These are phyloP conservation scores for Sphenodon punctatus DNA, from an alignment of 2,797 vertebrate genomes.

Conservation along the genomic window DNA sequence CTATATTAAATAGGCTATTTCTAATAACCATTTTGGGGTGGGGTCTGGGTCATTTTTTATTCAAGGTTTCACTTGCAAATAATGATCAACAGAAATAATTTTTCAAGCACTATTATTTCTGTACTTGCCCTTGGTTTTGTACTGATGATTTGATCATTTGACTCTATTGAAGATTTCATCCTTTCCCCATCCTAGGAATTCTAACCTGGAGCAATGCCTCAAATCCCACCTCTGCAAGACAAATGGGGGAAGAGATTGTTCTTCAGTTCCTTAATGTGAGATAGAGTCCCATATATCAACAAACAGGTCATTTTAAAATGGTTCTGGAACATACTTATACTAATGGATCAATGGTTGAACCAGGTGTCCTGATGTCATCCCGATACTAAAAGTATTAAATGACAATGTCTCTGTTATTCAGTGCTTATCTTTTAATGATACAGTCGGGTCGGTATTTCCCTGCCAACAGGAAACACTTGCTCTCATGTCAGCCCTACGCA, in stretches of 20 bases:
- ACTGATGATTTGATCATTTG: not conserved
- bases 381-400: too few relatives aligned
- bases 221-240: not conserved
- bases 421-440: too few relatives aligned
- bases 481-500: too few relatives aligned
- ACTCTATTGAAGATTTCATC: not conserved
- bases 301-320: not conserved
- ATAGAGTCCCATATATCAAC: not conserved
- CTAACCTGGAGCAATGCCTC: not conserved
- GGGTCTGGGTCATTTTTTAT: not conserved
- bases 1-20: too few relatives aligned
- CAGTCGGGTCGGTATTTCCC: too few relatives aligned
- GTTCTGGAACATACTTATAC: too few relatives aligned
- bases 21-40: not conserved
- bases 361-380: too few relatives aligned
- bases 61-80: not conserved
- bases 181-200: not conserved
- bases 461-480: too few relatives aligned
- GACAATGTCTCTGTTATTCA: too few relatives aligned
- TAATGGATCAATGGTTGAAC: too few relatives aligned
- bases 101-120: not conserved
- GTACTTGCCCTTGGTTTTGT: not conserved
- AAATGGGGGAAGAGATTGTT: not conserved
- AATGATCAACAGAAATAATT: not conserved
- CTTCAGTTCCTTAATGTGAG: not conserved